A percentile compares a stretch with the other conserved stretches of the same genome.
These are phyloP conservation scores for Lycodopsis pacificus DNA, from an alignment of 2,797 vertebrate species.

Conservation along the genomic window DNA sequence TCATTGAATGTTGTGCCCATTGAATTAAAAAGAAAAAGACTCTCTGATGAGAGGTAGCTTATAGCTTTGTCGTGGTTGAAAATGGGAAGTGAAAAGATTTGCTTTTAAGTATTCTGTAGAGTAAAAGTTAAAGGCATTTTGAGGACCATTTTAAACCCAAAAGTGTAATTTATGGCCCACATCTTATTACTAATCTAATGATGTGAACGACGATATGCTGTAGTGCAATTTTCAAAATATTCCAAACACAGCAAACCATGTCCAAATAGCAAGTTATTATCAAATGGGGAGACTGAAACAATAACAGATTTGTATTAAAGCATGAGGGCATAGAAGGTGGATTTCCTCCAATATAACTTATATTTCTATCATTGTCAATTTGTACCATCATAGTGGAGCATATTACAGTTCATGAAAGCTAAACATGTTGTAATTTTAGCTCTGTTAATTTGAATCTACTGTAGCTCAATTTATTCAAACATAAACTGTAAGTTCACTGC, in stretches of 20 bases:
- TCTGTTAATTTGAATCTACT: background rate
- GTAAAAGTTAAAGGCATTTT: slow-evolving; percentile 48
- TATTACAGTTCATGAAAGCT: slow-evolving; percentile 7
- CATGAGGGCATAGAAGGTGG: background rate
- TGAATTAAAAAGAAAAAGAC: slow-evolving; percentile 14
- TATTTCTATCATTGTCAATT: slow-evolving; percentile 13
- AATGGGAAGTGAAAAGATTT: slow-evolving; percentile 46
- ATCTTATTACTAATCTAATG: slow-evolving; percentile 44
- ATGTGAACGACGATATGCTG: slow-evolving; percentile 27
- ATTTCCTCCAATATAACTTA: slow-evolving; percentile 17
- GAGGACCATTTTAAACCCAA: slow-evolving; percentile 47
- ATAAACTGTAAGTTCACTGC: slow-evolving; percentile 18
- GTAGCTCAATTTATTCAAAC: background rate
- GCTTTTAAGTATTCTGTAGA: slow-evolving; percentile 37
- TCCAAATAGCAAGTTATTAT: slow-evolving; percentile 38
- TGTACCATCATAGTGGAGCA: slow-evolving; percentile 1
- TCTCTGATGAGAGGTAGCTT: slow-evolving; percentile 30
- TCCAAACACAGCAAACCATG: slow-evolving; percentile 24
- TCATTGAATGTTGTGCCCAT: slow-evolving; percentile 26
- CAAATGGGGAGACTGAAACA: slow-evolving; percentile 24
- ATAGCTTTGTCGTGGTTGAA: slow-evolving; percentile 33
- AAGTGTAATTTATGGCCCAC: slow-evolving; percentile 36
- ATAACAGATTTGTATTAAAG: slow-evolving; percentile 13
- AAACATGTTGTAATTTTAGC: slow-evolving; percentile 20
- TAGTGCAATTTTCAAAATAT: slow-evolving; percentile 30